phyloP scores from a whole-genome alignment of 2,888 invertebrate genomes.

The Blera fallax region DNA sequence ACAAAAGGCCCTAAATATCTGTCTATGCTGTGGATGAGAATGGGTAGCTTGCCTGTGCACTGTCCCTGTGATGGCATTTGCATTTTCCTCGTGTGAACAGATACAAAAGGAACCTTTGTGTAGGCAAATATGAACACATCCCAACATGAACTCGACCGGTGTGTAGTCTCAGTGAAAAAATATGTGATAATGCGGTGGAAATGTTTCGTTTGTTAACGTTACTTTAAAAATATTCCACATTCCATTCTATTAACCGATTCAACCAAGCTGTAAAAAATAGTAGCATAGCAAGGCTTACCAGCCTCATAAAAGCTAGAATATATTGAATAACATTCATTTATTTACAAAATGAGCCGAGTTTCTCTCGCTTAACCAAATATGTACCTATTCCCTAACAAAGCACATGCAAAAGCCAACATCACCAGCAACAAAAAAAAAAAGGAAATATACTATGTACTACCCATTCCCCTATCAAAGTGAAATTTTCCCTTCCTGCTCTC shows the following conservation, averaged over 20 bases:
- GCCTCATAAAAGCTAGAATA: background rate
- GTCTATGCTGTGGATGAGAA: too few relatives aligned
- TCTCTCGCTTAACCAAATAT: constrained; percentile 11
- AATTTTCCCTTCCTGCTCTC: constrained; percentile 5
- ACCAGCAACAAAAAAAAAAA: background rate
- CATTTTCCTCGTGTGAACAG: too few relatives aligned
- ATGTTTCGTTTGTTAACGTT: too few relatives aligned
- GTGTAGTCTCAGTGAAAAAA: too few relatives aligned
- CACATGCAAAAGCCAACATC: background rate
- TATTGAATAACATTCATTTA: constrained; percentile 12
- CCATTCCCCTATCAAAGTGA: constrained; percentile 7
- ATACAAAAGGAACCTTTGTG: too few relatives aligned
- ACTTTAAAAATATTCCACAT: background rate
- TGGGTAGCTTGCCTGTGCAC: too few relatives aligned
- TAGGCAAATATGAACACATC: too few relatives aligned
- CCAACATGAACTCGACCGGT: too few relatives aligned
- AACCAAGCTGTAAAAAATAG: background rate
- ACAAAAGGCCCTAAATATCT: too few relatives aligned
- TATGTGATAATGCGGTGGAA: too few relatives aligned
- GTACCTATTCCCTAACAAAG: background rate
- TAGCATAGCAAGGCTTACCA: background rate
- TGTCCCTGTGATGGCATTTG: too few relatives aligned
- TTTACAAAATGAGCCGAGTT: constrained; percentile 14
- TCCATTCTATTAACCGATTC: background rate
- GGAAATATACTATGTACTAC: background rate